Percentiles rank a stretch among this genome's conserved stretches.
phyloP scores from a whole-genome alignment of 2,888 invertebrate genomes.

The Drosophila mettleri region DNA sequence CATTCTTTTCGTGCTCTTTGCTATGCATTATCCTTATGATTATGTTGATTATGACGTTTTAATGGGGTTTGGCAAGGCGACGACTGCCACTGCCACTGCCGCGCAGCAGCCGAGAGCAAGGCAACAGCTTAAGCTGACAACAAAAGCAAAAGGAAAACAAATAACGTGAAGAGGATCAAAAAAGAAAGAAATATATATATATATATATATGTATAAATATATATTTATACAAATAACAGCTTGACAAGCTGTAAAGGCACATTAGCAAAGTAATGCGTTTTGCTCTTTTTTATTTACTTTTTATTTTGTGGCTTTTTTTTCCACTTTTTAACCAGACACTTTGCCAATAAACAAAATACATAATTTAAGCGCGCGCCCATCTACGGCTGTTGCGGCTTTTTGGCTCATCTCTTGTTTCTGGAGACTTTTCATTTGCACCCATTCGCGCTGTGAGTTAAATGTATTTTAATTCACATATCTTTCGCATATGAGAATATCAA shows the following conservation, averaged over 20 bases:
- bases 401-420: background rate
- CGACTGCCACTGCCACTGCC: conserved; percentile 6
- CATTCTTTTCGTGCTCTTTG: conserved; percentile 7
- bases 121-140: conserved; percentile 67
- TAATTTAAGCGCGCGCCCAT: background rate
- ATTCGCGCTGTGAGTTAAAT: too few species aligned
- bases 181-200: background rate
- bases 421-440: too few species aligned
- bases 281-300: too few species aligned
- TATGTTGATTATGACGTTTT: conserved; percentile 79
- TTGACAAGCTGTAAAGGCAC: conserved; percentile 62
- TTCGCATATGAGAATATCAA: background rate
- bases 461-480: too few species aligned
- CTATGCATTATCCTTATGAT: conserved; percentile 71
- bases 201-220: background rate
- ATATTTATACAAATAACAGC: conserved; percentile 12
- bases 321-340: conserved; percentile 6
- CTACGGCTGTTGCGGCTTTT: background rate
- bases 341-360: conserved; percentile 11
- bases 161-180: conserved; percentile 20
- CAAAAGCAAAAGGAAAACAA: conserved; percentile 55
- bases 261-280: conserved; percentile 44
- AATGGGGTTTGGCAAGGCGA: conserved; percentile 71
- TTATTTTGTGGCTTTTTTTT: too few species aligned
- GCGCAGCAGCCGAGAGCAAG: conserved; percentile 22